Conservation (phyloP, 2,797 vertebrate genomes). For the Arvicola amphibius region DNA sequence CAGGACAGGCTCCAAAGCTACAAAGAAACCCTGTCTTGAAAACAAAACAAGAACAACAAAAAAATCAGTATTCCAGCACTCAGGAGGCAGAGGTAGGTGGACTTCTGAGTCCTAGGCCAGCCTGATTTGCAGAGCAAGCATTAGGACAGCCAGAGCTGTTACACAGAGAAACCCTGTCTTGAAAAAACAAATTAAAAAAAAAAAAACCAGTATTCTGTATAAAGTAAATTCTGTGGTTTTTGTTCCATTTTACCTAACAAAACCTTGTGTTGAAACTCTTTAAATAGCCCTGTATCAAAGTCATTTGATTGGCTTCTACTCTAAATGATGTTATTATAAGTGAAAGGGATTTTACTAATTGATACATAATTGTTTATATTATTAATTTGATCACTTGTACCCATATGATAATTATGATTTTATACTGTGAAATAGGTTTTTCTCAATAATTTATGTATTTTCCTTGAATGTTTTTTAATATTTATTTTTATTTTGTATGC, state of each 20-base stretch:
- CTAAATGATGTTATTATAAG: slow-evolving; percentile 29
- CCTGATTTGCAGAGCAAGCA: background rate
- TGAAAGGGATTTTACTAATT: slow-evolving; percentile 46
- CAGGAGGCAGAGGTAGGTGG: background rate
- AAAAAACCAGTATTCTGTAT: slow-evolving; percentile 66
- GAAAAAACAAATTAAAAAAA: background rate
- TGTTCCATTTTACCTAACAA: slow-evolving; percentile 82
- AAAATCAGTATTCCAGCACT: background rate
- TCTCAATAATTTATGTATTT: slow-evolving; percentile 4
- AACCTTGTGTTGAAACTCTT: slow-evolving; percentile 80
- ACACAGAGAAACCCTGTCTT: background rate
- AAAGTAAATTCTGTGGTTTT: slow-evolving; percentile 84
- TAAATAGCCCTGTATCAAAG: background rate
- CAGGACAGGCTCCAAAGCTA: too few relatives aligned
- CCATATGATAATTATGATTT: slow-evolving; percentile 14
- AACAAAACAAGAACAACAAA: background rate
- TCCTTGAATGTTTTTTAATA: background rate
- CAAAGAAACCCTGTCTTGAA: too few relatives aligned
- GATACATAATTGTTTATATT: background rate
- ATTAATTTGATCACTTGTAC: slow-evolving; percentile 15
- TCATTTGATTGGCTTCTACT: slow-evolving; percentile 45
- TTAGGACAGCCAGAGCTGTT: background rate
- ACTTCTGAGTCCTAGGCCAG: background rate
- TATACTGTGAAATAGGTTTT: slow-evolving; percentile 23
- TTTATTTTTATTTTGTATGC: background rate